A percentile compares a stretch with the other conserved stretches of the same genome.
Conservation (phyloP, 2,888 invertebrate species). For the Lasioglossum figueresi region DNA sequence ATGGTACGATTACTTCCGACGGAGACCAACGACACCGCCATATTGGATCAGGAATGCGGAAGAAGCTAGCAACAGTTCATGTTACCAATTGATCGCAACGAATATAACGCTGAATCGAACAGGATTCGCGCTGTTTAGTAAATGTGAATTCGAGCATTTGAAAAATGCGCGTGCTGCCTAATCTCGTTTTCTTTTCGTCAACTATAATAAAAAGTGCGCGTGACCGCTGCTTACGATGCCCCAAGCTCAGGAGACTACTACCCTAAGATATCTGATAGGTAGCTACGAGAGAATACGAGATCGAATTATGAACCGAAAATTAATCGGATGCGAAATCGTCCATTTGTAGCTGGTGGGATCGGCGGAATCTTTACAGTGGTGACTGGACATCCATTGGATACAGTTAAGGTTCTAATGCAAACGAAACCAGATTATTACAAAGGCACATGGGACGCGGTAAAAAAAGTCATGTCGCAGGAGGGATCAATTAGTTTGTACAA, state of each 20-base stretch:
- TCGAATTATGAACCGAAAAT: neutral
- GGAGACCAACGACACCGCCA: neutral
- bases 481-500: slow-evolving; percentile 65
- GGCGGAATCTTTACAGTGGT: slow-evolving; percentile 86
- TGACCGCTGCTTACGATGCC: neutral
- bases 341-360: slow-evolving; percentile 83
- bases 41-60: neutral
- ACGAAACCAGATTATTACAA: slow-evolving; percentile 86
- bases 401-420: slow-evolving; percentile 86
- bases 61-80: neutral
- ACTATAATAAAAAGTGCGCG: neutral
- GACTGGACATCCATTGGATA: slow-evolving; percentile 87
- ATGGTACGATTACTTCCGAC: neutral
- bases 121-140: neutral
- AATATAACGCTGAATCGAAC: slow-evolving; percentile 11
- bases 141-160: neutral
- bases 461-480: slow-evolving; percentile 84
- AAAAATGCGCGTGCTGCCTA: neutral
- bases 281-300: neutral
- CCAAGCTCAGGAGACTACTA: neutral
- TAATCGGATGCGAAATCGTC: slow-evolving; percentile 26
- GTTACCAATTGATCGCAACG: neutral
- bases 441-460: slow-evolving; percentile 85
- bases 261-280: neutral
- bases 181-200: neutral